Evolutionary conservation across 2,113 vertebrate genomes (phyloP).

Genomic region (Hippocampus barbouri): DNA sequence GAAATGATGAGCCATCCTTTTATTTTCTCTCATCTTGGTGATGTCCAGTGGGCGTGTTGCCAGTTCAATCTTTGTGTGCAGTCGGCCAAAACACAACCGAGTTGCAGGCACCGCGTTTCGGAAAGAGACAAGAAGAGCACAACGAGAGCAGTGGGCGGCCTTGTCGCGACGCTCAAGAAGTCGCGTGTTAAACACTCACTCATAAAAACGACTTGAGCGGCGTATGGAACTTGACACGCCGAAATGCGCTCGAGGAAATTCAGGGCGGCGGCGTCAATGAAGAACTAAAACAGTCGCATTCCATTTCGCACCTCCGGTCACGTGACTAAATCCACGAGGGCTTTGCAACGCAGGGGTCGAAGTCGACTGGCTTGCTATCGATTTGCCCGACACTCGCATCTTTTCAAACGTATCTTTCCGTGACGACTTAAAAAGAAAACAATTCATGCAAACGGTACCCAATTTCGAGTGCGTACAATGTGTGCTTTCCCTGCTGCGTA

Average conservation of each 20-base stretch:
- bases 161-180: conserved; percentile 14
- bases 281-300: conserved; percentile 46
- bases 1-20: conserved; percentile 34
- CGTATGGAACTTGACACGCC: conserved; percentile 21
- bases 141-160: conserved; percentile 9
- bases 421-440: not conserved
- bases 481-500: conserved; percentile 5
- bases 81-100: conserved; percentile 46
- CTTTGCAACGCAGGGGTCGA: conserved; percentile 31
- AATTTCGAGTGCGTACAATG: not conserved
- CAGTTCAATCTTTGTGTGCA: conserved; percentile 49
- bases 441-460: conserved; percentile 5
- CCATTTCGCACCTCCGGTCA: conserved; percentile 30
- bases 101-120: conserved; percentile 8
- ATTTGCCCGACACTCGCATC: conserved; percentile 5
- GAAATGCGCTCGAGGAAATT: conserved; percentile 27
- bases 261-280: conserved; percentile 38
- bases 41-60: conserved; percentile 39
- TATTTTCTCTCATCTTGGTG: conserved; percentile 30
- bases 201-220: conserved; percentile 10
- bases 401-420: not conserved
- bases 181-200: conserved; percentile 18
- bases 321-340: conserved; percentile 27
- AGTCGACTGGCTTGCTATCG: conserved; percentile 15
- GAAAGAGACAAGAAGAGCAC: conserved; percentile 14